Evolutionary conservation across 2,888 invertebrate species (phyloP).

Genomic region (Alviniconcha strummeri): DNA sequence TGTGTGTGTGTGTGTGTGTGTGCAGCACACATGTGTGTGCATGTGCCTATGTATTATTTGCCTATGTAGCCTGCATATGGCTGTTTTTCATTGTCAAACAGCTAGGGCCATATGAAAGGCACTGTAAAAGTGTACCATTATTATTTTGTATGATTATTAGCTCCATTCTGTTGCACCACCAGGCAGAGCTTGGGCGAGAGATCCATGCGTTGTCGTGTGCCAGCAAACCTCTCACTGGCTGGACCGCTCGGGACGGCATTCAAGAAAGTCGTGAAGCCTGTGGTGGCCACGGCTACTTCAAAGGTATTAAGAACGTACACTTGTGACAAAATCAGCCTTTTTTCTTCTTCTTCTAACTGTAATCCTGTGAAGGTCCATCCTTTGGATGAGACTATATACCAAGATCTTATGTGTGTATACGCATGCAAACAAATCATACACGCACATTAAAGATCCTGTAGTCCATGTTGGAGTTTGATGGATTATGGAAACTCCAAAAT

Average conservation of each 20-base stretch:
- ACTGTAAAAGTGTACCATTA: too few relatives aligned
- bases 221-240: conserved; percentile 82
- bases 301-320: conserved; percentile 73
- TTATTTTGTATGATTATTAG: too few relatives aligned
- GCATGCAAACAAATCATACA: too few relatives aligned
- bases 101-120: background rate
- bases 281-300: conserved; percentile 94
- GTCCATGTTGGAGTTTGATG: too few relatives aligned
- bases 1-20: background rate
- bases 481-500: too few relatives aligned
- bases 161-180: background rate
- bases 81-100: background rate
- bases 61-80: too few relatives aligned
- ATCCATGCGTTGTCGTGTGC: conserved; percentile 77
- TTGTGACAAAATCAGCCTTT: background rate
- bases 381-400: background rate
- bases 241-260: conserved; percentile 90
- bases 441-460: too few relatives aligned
- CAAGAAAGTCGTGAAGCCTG: conserved; percentile 96
- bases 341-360: background rate
- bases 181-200: conserved; percentile 75
- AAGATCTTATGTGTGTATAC: too few relatives aligned
- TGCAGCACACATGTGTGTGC: background rate
- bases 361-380: background rate
- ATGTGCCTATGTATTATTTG: too few relatives aligned